Base-by-base conservation (phyloP, 2,797 vertebrate species). In the Siniperca undulata region DNA sequence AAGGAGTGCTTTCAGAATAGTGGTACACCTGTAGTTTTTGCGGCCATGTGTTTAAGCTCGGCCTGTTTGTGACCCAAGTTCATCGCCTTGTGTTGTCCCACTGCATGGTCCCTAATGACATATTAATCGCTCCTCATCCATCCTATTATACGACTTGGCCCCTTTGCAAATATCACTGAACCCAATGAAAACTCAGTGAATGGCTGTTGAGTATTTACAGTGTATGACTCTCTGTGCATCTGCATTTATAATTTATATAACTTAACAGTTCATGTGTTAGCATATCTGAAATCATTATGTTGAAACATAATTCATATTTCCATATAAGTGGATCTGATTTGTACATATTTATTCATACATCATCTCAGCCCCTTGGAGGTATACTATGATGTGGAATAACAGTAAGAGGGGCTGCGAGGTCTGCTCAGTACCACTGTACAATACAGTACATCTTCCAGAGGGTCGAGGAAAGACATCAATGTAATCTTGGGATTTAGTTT, bases 1-100 rank as follows among this genome's bases (percentile, higher is more conserved):
- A 93, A 95, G 95, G 94, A 93, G 94, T 96, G 95, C 30, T 30
- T 97, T 97, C 95, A 96, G 96, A 96, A 96, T 94, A 94, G 91
- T 94, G 94, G 59, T 62, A 77, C 65, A 81, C 80, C 66, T 72
- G 74, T 69, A 75, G 36, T 48, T 80, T 81, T 71, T 11, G 46
- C n/a, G 24, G 74, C 74, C 64, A 40, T 42, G 76, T 34, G 13
- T 74, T 95, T 94, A 86, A 77, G 88, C 88, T 95, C 96, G 93
- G 95, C 95, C 93, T 22, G 42, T 81, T 76, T 66, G 56, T 65
- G 77, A 95, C 95, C 94, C 93, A 94, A 94, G 96, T 93, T 94
- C 95, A 89, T 88, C 87, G 91, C 94, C 94, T 94, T 94, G 93
- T 90, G 93, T 94, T 91, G 93, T 94, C 95, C 95, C 95, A 93